Conservation (phyloP, 2,888 invertebrate genomes). For the Zhuqinia jingwanae region DNA sequence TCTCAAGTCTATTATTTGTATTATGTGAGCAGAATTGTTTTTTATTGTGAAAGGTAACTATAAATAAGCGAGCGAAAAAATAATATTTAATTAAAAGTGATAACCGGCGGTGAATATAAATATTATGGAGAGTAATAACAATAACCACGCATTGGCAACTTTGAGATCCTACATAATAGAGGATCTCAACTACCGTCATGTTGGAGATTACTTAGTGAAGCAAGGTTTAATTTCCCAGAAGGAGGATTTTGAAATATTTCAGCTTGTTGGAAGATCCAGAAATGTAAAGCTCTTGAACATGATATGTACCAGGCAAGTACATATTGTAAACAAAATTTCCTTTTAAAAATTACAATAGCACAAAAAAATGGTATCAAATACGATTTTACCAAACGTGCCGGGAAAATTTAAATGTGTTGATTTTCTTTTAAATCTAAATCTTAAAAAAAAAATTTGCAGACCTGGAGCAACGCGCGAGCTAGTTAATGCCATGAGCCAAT, state of each 20-base stretch:
- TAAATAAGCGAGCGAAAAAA: too few species aligned
- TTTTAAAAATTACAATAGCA: background rate
- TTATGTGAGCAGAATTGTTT: too few species aligned
- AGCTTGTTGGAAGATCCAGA: conserved; percentile 73
- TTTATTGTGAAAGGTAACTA: too few species aligned
- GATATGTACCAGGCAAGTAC: conserved; percentile 68
- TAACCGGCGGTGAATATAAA: too few species aligned
- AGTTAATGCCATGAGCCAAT: conserved; percentile 73
- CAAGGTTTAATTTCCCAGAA: conserved; percentile 74
- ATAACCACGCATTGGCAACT: conserved; percentile 63
- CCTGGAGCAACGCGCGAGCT: conserved; percentile 74
- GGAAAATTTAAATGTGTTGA: too few species aligned
- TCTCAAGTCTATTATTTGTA: too few species aligned
- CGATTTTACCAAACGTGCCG: too few species aligned
- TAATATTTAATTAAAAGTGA: too few species aligned
- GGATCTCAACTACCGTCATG: conserved; percentile 73
- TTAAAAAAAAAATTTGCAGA: conserved; percentile 39
- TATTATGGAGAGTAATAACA: too few species aligned
- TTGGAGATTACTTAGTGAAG: conserved; percentile 73
- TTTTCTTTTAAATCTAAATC: background rate
- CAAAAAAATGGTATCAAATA: too few species aligned
- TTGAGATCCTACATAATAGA: conserved; percentile 72
- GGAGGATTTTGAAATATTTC: conserved; percentile 74
- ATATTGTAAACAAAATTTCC: background rate
- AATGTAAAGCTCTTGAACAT: conserved; percentile 65